Base-by-base conservation (phyloP, 2,888 invertebrate genomes). In the Philonicus albiceps region DNA sequence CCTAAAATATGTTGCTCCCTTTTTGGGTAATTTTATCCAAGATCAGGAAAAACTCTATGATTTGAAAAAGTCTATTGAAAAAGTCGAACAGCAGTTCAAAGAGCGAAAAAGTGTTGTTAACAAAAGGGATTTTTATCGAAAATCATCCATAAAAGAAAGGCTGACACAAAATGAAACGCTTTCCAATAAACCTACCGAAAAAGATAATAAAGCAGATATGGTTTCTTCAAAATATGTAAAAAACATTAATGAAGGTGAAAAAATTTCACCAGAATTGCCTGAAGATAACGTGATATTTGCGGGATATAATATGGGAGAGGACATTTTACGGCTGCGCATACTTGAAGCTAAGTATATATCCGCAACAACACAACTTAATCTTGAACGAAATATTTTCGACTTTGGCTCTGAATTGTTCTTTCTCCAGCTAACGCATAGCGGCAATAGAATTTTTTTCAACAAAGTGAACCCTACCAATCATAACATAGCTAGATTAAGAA, bases 21-120 rank as follows among this genome's bases (percentile, higher is more conserved):
- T 86, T 37, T 87, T 87, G 16, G 3, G 43, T 2, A 55, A 64
- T 1, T 87, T 87, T 87, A 73, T 37, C 13, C 3, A 73, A 16
- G 30, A 84, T 11, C 84, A 84, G 43, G 84, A 84, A 22, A 16
- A 13, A 0, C 6, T 40, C 6, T 40, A 73, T 27, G n/a, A 81
- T 16, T 6, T 30, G 19, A 11, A 31, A 27, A 43, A 27, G 6
- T 2, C 19, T 22, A 7, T 22, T 30, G 78, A 53, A 53, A 27
- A 27, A 78, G 1, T 49, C 4, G 43, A 43, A 11, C 16, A 27
- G 19, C 0, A 8, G 2, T 78, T 43, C 19, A 6, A 37, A 11
- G 19, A 27, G 16, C 1, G 49, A 43, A 1, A 30, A 78, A 49
- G 31, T 27, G 30, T 27, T 11, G 5, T 78, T 49, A 22, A 3